These are phyloP conservation scores for Drosophila fuyamai DNA, from an alignment of 1,140 invertebrate genomes.

Conservation along the genomic window DNA sequence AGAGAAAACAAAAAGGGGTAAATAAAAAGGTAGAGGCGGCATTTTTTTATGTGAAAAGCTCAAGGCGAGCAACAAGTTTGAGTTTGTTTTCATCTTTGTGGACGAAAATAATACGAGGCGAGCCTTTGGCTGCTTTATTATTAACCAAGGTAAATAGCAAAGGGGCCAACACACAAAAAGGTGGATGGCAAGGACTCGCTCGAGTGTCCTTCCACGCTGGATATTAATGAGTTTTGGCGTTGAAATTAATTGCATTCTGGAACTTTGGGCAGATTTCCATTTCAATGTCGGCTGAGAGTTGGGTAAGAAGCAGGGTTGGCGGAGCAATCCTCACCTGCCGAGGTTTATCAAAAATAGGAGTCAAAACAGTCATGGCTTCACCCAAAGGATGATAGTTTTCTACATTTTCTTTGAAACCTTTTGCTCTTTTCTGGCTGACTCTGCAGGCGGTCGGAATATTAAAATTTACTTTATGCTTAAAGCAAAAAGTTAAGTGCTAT, in stretches of 20 bases:
- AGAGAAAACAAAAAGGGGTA: conserved; percentile 32
- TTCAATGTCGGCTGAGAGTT: conserved; percentile 44
- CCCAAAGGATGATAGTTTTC: conserved; percentile 58
- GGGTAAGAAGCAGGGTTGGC: not conserved
- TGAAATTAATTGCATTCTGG: conserved; percentile 81
- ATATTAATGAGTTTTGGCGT: conserved; percentile 83
- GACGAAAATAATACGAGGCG: conserved; percentile 65
- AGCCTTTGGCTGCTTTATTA: conserved; percentile 77
- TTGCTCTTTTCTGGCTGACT: conserved; percentile 63
- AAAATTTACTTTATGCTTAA: conserved; percentile 62
- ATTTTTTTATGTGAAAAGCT: conserved; percentile 55
- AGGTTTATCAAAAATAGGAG: conserved; percentile 58
- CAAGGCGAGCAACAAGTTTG: conserved; percentile 73
- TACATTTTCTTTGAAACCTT: conserved; percentile 17
- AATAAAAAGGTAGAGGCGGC: conserved; percentile 46
- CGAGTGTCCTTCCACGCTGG: conserved; percentile 44
- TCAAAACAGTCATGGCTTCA: conserved; percentile 17
- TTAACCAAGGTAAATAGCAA: conserved; percentile 81
- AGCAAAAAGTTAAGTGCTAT: conserved; percentile 67
- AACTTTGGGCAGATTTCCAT: conserved; percentile 67
- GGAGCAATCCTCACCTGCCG: conserved; percentile 8
- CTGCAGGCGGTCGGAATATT: conserved; percentile 64
- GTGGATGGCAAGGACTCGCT: conserved; percentile 46
- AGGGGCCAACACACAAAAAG: conserved; percentile 65
- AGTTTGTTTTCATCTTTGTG: conserved; percentile 78